Evolutionary conservation across 2,797 vertebrate genomes (phyloP).

Genomic region (Gymnothorax javanicus): DNA sequence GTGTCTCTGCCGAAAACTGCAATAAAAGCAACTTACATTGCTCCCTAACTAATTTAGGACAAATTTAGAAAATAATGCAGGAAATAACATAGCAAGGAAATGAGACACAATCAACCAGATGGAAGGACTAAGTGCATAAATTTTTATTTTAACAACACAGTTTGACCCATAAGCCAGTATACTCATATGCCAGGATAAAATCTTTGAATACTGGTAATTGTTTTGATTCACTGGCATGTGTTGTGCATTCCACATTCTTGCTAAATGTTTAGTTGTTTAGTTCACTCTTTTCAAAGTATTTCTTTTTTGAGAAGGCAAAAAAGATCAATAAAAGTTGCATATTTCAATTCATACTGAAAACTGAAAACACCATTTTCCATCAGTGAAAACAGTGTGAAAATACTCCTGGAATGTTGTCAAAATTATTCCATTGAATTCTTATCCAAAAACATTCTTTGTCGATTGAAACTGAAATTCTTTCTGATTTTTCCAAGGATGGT

Average conservation of each 20-base stretch:
- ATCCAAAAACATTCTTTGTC: not conserved
- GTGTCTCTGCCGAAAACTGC: not conserved
- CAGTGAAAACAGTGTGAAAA: constrained; percentile 37
- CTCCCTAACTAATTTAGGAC: not conserved
- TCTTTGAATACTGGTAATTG: not conserved
- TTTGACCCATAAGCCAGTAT: not conserved
- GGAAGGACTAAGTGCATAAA: not conserved
- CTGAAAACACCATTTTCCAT: constrained; percentile 33
- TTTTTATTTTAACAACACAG: not conserved
- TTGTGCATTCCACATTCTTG: constrained; percentile 39
- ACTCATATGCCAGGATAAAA: not conserved
- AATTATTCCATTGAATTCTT: not conserved
- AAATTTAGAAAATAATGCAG: not conserved
- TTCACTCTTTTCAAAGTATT: constrained; percentile 29
- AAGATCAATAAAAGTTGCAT: constrained; percentile 26
- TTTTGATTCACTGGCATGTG: not conserved
- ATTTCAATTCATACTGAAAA: constrained; percentile 38
- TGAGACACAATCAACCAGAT: not conserved
- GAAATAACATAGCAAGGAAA: not conserved
- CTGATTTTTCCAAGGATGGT: not conserved
- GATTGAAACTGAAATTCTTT: not conserved
- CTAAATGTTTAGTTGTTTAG: constrained; percentile 35
- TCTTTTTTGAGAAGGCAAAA: constrained; percentile 19
- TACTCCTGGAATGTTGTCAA: constrained; percentile 28
- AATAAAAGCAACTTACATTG: not conserved